Conservation (phyloP, 2,797 vertebrate species). For the Luscinia luscinia region DNA sequence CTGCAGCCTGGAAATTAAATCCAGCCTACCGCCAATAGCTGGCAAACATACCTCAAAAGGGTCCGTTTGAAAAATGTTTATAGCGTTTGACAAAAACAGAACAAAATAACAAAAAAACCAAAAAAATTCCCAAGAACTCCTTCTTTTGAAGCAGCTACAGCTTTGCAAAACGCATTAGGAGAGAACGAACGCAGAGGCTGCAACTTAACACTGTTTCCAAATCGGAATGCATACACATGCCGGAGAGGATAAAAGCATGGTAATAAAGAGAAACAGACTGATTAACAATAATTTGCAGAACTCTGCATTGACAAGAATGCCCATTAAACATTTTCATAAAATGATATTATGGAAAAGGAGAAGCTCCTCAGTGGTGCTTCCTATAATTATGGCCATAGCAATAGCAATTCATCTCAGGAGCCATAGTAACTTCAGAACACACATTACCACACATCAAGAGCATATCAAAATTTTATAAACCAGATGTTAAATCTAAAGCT, state of each 20-base stretch:
- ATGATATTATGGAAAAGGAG: conserved; percentile 28
- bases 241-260: background rate
- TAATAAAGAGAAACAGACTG: background rate
- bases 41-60: background rate
- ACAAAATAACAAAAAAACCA: background rate
- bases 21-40: background rate
- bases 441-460: conserved; percentile 15
- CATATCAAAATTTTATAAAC: conserved; percentile 44
- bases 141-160: background rate
- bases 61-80: background rate
- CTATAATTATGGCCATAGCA: conserved; percentile 6
- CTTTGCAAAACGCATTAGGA: background rate
- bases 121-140: background rate
- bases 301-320: background rate
- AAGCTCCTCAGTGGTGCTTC: conserved; percentile 11
- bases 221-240: background rate
- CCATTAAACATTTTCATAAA: conserved; percentile 26
- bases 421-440: conserved; percentile 50
- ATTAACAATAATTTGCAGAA: background rate
- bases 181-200: background rate
- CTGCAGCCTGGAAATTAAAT: background rate
- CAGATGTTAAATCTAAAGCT: background rate
- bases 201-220: background rate
- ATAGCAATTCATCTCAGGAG: conserved; percentile 35
- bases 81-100: background rate